Conservation (phyloP, 2,888 invertebrate species). For the Drosophila fungiperda region DNA sequence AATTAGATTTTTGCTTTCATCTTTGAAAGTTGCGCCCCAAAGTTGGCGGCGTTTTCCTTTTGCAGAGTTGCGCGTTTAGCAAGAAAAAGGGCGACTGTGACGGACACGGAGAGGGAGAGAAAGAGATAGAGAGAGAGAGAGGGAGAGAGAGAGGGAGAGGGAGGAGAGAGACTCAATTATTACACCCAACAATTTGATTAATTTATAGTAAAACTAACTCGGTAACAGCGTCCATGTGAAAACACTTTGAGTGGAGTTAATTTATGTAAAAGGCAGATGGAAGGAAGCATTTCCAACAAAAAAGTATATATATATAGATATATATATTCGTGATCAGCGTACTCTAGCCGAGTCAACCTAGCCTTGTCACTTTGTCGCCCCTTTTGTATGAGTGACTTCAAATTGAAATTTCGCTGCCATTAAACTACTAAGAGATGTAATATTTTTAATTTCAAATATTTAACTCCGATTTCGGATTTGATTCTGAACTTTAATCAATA, state of each 20-base stretch:
- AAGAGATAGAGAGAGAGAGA: background rate
- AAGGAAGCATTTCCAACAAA: background rate
- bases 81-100: background rate
- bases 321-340: background rate
- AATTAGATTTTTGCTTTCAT: constrained; percentile 61
- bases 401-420: background rate
- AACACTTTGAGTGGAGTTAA: background rate
- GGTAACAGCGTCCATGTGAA: background rate
- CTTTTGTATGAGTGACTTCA: background rate
- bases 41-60: constrained; percentile 30
- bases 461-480: background rate
- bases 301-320: background rate
- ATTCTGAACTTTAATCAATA: background rate
- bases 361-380: background rate
- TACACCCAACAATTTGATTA: constrained; percentile 1
- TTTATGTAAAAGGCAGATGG: background rate
- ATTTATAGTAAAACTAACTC: constrained; percentile 8
- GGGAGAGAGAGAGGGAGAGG: background rate
- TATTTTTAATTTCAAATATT: background rate
- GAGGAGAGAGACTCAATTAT: background rate
- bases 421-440: background rate
- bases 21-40: constrained; percentile 39
- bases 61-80: background rate
- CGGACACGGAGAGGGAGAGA: fast-evolving
- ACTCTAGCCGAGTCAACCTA: background rate